Conservation (phyloP, 2,113 vertebrate genomes). For the Trogon melanurus region DNA sequence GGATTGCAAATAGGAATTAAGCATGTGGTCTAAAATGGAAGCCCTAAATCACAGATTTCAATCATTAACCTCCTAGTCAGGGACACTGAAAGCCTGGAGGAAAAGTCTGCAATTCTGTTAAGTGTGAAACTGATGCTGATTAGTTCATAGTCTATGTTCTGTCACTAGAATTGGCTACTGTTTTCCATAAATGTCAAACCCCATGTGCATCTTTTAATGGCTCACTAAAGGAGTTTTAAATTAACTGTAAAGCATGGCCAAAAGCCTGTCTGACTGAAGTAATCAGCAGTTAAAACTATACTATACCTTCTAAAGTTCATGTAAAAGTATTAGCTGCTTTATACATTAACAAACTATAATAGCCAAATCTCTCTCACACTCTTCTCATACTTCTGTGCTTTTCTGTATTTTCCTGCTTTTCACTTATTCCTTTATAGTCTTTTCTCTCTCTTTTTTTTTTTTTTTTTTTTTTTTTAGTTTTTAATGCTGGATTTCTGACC, state of each 20-base stretch:
- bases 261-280: neutral
- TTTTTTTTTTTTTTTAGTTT: neutral
- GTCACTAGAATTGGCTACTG: conserved; percentile 49
- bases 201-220: conserved; percentile 35
- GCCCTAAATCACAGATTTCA: conserved; percentile 18
- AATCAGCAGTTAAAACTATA: conserved; percentile 46
- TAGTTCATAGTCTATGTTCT: neutral
- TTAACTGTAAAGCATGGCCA: conserved; percentile 37
- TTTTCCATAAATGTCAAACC: conserved; percentile 22
- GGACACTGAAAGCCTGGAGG: neutral
- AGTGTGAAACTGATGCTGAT: conserved; percentile 11
- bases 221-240: conserved; percentile 52
- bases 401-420: conserved; percentile 16
- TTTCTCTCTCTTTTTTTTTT: neutral
- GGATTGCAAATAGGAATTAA: conserved; percentile 2
- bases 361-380: conserved; percentile 33
- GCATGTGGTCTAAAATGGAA: conserved; percentile 28
- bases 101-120: conserved; percentile 12
- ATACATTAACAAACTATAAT: conserved; percentile 58
- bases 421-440: no score
- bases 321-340: conserved; percentile 58
- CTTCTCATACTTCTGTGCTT: conserved; percentile 44
- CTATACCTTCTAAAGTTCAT: conserved; percentile 41
- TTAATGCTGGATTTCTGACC: conserved; percentile 41
- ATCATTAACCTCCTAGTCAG: neutral